These are phyloP conservation scores for Rhizoglyphus robini DNA, from an alignment of 1,140 invertebrate species.

Conservation along the genomic window DNA sequence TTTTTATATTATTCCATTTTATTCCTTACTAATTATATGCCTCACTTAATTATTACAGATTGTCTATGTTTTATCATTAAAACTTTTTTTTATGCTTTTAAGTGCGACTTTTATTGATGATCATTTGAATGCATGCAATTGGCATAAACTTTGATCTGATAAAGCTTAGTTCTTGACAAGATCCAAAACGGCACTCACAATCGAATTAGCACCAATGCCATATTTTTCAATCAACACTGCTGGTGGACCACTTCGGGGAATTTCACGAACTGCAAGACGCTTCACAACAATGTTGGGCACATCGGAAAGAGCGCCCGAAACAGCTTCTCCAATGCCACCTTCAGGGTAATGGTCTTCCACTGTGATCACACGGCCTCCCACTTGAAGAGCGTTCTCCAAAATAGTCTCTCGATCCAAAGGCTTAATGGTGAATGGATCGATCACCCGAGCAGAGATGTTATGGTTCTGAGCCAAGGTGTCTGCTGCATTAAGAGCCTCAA, in stretches of 20 bases:
- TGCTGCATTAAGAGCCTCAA: conserved; percentile 75
- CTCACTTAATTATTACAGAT: too few species aligned
- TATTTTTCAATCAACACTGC: conserved; percentile 67
- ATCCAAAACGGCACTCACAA: conserved; percentile 50
- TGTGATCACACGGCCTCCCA: conserved; percentile 67
- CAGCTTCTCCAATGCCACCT: conserved; percentile 91
- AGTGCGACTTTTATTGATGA: too few species aligned
- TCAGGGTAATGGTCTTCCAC: conserved; percentile 95
- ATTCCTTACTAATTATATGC: too few species aligned
- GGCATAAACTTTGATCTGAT: too few species aligned
- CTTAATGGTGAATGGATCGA: conserved; percentile 93
- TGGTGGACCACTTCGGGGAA: conserved; percentile 83
- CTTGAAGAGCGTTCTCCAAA: conserved; percentile 57
- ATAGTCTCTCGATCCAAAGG: conserved; percentile 72
- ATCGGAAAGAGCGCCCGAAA: conserved; percentile 58
- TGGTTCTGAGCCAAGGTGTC: conserved; percentile 48
- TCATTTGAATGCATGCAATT: too few species aligned
- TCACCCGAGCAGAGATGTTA: conserved; percentile 53
- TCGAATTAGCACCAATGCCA: conserved; percentile 67
- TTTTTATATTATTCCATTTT: too few species aligned
- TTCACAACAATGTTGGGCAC: conserved; percentile 55
- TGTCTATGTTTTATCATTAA: too few species aligned
- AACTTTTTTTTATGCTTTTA: too few species aligned
- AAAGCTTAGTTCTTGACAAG: conserved; percentile 3
- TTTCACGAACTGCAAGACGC: conserved; percentile 62